Conservation (phyloP, 2,113 vertebrate genomes). For the Electrona antarctica region DNA sequence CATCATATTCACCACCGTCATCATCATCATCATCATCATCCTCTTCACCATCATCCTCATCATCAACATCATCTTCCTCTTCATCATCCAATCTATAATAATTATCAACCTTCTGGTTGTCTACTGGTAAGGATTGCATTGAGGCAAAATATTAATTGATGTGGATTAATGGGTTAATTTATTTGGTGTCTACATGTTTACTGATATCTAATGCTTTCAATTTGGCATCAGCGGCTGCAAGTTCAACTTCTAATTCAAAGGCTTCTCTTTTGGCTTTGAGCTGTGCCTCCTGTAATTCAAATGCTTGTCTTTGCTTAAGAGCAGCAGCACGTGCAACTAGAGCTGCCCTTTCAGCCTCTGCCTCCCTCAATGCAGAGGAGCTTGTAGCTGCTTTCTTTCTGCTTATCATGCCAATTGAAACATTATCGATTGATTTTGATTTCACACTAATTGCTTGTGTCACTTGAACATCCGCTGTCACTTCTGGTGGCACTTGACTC, state of each 20-base stretch:
- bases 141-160: neutral
- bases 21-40: neutral
- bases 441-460: neutral
- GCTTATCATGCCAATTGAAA: constrained; percentile 1
- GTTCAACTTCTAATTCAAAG: neutral
- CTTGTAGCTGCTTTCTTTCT: neutral
- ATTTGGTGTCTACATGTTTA: neutral
- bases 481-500: no score
- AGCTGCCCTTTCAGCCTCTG: neutral
- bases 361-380: neutral
- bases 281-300: neutral
- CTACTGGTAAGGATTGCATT: neutral
- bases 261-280: neutral
- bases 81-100: neutral
- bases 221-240: neutral
- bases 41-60: neutral
- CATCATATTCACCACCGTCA: no score
- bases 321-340: neutral
- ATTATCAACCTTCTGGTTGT: neutral
- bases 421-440: neutral
- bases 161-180: neutral
- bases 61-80: neutral
- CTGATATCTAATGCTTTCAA: neutral
- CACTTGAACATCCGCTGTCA: neutral
- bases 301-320: neutral